Percentiles rank a stretch among this genome's conserved stretches.
phyloP scores from a whole-genome alignment of 37 sponge, comb jelly and placozoan species.

The Crambe crambe region DNA sequence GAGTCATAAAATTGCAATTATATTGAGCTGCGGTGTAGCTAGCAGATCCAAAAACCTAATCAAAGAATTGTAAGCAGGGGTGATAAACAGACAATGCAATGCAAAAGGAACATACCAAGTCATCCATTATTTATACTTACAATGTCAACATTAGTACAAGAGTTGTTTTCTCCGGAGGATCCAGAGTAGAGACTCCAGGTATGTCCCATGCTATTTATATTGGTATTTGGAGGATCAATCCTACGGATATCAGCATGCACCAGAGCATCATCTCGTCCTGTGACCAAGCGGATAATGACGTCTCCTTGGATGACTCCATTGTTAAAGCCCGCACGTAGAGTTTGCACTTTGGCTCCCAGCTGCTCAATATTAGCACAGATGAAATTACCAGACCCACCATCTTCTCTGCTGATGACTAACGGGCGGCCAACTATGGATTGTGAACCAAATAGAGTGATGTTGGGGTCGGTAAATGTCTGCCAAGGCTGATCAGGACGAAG shows the following conservation, averaged over 20 bases:
- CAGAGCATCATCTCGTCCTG: slow-evolving; percentile 25
- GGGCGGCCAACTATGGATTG: slow-evolving; percentile 57
- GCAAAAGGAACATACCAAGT: too few species aligned
- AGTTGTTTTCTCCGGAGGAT: background rate
- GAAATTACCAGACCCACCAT: background rate
- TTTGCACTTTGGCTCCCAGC: slow-evolving; percentile 1
- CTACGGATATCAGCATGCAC: slow-evolving; percentile 40
- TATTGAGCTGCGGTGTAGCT: background rate
- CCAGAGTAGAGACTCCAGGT: slow-evolving; percentile 32
- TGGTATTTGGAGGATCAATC: slow-evolving; percentile 25
- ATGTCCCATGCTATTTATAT: background rate
- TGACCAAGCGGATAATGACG: slow-evolving; percentile 26
- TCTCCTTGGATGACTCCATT: slow-evolving; percentile 46
- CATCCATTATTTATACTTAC: background rate
- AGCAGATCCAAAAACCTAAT: background rate
- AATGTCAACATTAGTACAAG: background rate
- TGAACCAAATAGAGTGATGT: slow-evolving; percentile 32
- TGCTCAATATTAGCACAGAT: slow-evolving; percentile 69
- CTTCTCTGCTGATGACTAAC: slow-evolving; percentile 34
- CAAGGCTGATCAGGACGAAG: background rate
- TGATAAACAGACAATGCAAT: too few species aligned
- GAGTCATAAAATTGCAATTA: slow-evolving; percentile 2
- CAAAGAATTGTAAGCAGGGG: too few species aligned
- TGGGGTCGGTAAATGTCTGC: slow-evolving; percentile 36
- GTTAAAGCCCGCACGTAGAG: slow-evolving; percentile 17